These are phyloP conservation scores for Drosophila bocqueti DNA, from an alignment of 1,140 invertebrate genomes.

Conservation along the genomic window DNA sequence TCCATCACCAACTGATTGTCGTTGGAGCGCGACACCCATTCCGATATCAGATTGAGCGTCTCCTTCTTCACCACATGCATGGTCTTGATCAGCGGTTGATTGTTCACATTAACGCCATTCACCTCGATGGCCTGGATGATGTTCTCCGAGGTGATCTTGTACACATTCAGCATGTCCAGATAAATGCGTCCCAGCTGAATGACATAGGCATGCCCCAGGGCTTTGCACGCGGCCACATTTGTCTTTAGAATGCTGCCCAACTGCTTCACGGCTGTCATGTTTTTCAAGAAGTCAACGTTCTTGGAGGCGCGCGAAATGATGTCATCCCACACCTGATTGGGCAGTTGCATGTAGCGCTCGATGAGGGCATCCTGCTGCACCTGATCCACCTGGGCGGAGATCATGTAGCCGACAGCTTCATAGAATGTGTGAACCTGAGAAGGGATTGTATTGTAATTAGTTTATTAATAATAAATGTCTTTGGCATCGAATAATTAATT, in stretches of 20 bases:
- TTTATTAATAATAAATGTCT: too few relatives aligned
- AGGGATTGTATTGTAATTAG: not conserved
- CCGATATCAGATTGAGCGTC: constrained; percentile 98
- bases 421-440: constrained; percentile 99
- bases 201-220: constrained; percentile 98
- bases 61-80: constrained; percentile 99
- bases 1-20: constrained; percentile 97
- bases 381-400: constrained; percentile 96
- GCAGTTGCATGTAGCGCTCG: constrained; percentile 98
- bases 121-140: constrained; percentile 97
- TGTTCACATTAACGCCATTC: constrained; percentile 98
- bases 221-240: constrained; percentile 99
- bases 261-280: constrained; percentile 98
- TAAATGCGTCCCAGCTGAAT: constrained; percentile 98
- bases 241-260: constrained; percentile 99
- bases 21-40: constrained; percentile 97
- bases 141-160: constrained; percentile 99
- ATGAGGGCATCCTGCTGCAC: constrained; percentile 96
- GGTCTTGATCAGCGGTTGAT: constrained; percentile 98
- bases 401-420: constrained; percentile 99
- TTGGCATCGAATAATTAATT: not conserved
- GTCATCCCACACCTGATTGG: constrained; percentile 99
- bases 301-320: constrained; percentile 98
- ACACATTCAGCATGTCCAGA: constrained; percentile 99
- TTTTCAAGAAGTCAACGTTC: constrained; percentile 98